Percentiles rank a stretch among this genome's conserved stretches.
Evolutionary conservation across 23 tunicate genomes (phyloP).

Genomic region (Oikopleura dioica): DNA sequence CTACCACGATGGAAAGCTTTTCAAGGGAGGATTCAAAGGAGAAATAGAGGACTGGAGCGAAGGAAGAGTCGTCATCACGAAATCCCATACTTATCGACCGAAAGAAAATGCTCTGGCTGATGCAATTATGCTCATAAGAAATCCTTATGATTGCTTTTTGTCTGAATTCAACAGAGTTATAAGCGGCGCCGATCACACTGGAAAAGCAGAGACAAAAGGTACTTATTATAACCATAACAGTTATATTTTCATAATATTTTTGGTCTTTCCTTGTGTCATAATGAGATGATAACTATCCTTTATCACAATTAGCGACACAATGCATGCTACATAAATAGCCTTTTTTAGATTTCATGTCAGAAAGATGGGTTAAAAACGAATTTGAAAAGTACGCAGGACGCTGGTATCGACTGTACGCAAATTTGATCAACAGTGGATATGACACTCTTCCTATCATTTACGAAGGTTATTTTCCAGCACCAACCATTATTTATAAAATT

Average conservation of each 20-base stretch:
- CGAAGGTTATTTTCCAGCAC: no score
- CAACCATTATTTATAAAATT: no score
- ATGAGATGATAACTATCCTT: no score
- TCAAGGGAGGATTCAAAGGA: constrained; percentile 8
- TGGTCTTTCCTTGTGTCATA: neutral
- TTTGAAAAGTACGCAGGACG: neutral
- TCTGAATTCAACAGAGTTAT: constrained; percentile 30
- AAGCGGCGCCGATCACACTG: neutral
- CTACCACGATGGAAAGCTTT: constrained; percentile 13
- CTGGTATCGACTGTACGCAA: neutral
- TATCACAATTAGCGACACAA: neutral
- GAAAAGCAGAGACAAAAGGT: no score
- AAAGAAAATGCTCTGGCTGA: constrained; percentile 14
- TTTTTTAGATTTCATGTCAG: neutral
- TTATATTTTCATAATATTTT: no score
- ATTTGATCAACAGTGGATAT: neutral
- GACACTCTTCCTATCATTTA: constrained; percentile 14
- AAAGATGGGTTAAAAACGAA: neutral
- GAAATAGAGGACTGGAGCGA: neutral
- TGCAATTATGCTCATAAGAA: constrained; percentile 26
- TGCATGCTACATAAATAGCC: neutral
- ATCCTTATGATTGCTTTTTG: constrained; percentile 29
- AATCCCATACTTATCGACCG: constrained; percentile 15
- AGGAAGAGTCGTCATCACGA: constrained; percentile 16
- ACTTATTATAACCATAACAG: no score